phyloP scores from a whole-genome alignment of 2,888 invertebrate species.

The Napeogenes inachia region DNA sequence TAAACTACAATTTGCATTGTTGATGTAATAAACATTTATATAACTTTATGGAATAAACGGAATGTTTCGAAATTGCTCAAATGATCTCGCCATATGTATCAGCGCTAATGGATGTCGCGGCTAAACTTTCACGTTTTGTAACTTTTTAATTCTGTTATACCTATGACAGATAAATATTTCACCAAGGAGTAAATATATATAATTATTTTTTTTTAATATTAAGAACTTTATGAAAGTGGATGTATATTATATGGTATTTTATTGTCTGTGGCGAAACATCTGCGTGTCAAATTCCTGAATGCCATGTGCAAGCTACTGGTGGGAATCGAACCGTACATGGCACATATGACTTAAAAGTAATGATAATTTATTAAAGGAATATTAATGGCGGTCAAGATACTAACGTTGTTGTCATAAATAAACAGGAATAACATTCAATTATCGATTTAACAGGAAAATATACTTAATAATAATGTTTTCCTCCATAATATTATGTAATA shows the following conservation, averaged over 20 bases:
- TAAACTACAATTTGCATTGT: too few relatives aligned
- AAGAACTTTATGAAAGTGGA: background rate
- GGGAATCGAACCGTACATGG: constrained; percentile 70
- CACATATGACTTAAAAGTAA: constrained; percentile 56
- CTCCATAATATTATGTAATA: too few relatives aligned
- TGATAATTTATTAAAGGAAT: constrained; percentile 40
- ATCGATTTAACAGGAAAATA: background rate
- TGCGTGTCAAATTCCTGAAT: constrained; percentile 74
- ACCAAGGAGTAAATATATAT: background rate
- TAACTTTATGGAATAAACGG: constrained; percentile 12
- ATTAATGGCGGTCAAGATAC: background rate
- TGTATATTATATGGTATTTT: constrained; percentile 58
- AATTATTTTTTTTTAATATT: background rate
- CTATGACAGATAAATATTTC: constrained; percentile 4
- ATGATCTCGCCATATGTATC: constrained; percentile 21
- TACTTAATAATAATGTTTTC: too few relatives aligned
- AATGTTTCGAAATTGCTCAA: constrained; percentile 19
- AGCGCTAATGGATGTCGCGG: constrained; percentile 19
- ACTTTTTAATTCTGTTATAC: constrained; percentile 17
- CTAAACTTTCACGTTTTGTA: constrained; percentile 19
- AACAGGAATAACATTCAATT: background rate
- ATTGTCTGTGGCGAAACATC: constrained; percentile 67
- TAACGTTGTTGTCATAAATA: background rate
- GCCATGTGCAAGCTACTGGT: constrained; percentile 71
- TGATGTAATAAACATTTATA: too few relatives aligned